Evolutionary conservation across 2,797 vertebrate genomes (phyloP), one percentile per base, ranked within the genome.

Genomic region (Coregonus suidteri): DNA sequence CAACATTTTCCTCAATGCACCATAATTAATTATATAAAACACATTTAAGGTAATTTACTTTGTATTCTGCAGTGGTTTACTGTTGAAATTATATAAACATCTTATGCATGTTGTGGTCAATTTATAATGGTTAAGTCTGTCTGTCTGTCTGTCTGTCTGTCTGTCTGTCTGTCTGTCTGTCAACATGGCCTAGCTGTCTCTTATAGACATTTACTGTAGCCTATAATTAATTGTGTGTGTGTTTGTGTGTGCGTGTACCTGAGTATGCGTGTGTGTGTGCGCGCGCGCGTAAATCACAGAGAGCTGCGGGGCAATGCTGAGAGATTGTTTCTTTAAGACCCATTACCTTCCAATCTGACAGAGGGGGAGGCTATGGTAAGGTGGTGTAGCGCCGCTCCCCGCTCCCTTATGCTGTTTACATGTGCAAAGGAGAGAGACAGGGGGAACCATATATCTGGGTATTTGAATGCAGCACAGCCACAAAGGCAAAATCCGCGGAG

Each of bases 281-380:
- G 52, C n/a, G 66, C 81, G 88, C 85, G 88, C 87, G 85, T 90
- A 88, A 90, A 91, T 92, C 90, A 86, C 88, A 86, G 88, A 77
- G 47, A 82, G 89, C 90, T 92, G 91, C 92, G 88, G 90, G 88
- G 91, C 25, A 88, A 91, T 86, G 89, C 86, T 86, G 88, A 90
- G 90, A 93, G 90, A 91, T 90, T 93, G 92, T 94, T 93, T 93
- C 92, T 94, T 94, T 94, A 94, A 94, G 92, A 93, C 83, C 89
- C 89, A 90, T 93, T 90, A 93, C 88, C 91, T 93, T 91, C 90
- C 88, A 85, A 89, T 91, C 88, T 90, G 86, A 86, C 85, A 83
- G 89, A 90, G 88, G 88, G 90, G 90, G 89, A 88, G 89, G 88
- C 87, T 81, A 81, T 89, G 92, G 84, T 89, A 87, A 90, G 82